Evolutionary conservation across 2,888 invertebrate species (phyloP), one percentile per base, ranked within the genome.

Genomic region (Lypha dubia): DNA sequence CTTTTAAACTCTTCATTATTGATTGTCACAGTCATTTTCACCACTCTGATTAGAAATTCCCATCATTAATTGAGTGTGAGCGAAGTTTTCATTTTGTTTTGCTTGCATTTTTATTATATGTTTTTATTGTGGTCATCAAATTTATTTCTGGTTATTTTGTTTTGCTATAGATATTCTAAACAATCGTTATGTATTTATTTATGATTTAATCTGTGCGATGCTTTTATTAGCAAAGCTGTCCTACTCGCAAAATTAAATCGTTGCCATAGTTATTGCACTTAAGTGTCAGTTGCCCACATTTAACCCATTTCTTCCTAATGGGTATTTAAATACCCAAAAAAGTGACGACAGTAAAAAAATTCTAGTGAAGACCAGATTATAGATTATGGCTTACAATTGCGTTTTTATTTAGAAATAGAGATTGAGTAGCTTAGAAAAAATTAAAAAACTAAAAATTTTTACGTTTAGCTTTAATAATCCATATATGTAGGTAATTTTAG

Each of bases 141-240:
- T 84, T 86, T 86, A 83, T 74, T 77, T 63, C 58, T 38, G 68
- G 41, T 56, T 62, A 20, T 44, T 65, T 75, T 87, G 51, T 85
- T 87, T 84, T 86, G 80, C 56, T 83, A 38, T 28, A 17, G 6
- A 65, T 70, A 38, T 87, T 87, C 87, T 80, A 84, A 85, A 86
- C 71, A 86, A 71, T 24, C 17, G 41, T 13, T 49, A 49, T 63
- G 32, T 32, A 13, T 32, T 49, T 74, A 13, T 13, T 8, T 32
- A 13, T 53, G 68, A 1, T 38, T 0, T 41, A n/a, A 41, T 28
- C 2, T 28, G 28, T 28, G 28, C 2, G 28, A n/a, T 28, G 28
- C 28, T 28, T 3, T 20, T 1, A 35, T 20, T 38, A 8, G 1
- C 17, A 9, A 32, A 32, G 28, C 28, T 56, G 56, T 3, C 56